Percentiles rank a stretch among this genome's conserved stretches.
These are phyloP conservation scores for Meliscaeva auricollis DNA, from an alignment of 2,888 invertebrate genomes.

Conservation along the genomic window DNA sequence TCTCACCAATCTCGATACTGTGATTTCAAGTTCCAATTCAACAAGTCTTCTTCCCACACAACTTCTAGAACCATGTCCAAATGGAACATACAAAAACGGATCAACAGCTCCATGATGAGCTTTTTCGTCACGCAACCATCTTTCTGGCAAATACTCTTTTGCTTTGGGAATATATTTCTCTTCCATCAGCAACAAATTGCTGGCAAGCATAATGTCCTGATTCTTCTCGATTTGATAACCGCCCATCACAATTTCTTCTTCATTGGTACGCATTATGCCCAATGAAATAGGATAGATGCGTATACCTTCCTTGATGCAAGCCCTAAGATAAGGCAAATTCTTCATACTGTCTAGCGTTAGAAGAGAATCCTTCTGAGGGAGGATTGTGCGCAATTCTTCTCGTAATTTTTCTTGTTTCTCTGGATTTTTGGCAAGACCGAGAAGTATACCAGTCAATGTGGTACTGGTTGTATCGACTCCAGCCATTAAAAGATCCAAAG, in stretches of 20 bases:
- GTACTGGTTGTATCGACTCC: constrained; percentile 77
- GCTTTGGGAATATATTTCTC: constrained; percentile 87
- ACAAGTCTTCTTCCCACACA: constrained; percentile 90
- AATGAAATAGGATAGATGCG: constrained; percentile 86
- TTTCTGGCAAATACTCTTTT: constrained; percentile 88
- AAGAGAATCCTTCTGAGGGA: constrained; percentile 81
- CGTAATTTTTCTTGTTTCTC: constrained; percentile 87
- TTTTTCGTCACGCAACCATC: constrained; percentile 86
- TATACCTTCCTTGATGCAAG: constrained; percentile 89
- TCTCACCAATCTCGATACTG: constrained; percentile 77
- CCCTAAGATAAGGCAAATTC: constrained; percentile 86
- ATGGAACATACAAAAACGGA: constrained; percentile 85
- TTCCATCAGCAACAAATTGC: constrained; percentile 87
- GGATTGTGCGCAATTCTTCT: constrained; percentile 84
- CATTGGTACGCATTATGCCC: constrained; percentile 85
- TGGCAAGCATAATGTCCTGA: constrained; percentile 85
- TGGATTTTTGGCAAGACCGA: constrained; percentile 86
- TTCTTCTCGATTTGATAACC: constrained; percentile 87
- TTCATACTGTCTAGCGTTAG: constrained; percentile 83
- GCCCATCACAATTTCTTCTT: constrained; percentile 86
- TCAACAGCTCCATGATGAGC: constrained; percentile 36
- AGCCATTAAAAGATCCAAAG: constrained; percentile 77
- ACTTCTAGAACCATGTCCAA: constrained; percentile 89
- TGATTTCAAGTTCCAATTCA: constrained; percentile 87
- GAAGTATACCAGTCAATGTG: constrained; percentile 81